These are phyloP conservation scores for Platygyra sinensis DNA, from an alignment of 64 coral and sea anemone genomes.

Conservation along the genomic window DNA sequence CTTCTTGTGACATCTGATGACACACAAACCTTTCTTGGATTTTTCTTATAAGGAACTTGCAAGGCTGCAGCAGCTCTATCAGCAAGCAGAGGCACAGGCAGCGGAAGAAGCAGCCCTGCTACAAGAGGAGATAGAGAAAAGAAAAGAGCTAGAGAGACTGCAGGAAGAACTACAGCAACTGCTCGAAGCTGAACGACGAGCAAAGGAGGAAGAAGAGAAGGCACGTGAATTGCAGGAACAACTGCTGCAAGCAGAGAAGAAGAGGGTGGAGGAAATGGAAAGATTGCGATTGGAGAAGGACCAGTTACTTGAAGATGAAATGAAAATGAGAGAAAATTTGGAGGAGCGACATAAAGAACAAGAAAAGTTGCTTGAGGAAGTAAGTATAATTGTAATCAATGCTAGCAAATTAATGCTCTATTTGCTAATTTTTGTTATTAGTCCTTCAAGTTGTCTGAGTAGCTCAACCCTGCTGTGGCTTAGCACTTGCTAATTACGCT, in stretches of 20 bases:
- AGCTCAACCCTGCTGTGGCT: too few relatives aligned
- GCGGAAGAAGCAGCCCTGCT: constrained; percentile 64
- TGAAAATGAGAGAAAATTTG: constrained; percentile 84
- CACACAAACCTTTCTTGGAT: too few relatives aligned
- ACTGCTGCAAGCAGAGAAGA: constrained; percentile 71
- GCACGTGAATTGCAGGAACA: constrained; percentile 72
- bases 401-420: too few relatives aligned
- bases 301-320: constrained; percentile 77
- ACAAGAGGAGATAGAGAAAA: constrained; percentile 64
- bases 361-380: constrained; percentile 85
- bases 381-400: constrained; percentile 3
- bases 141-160: constrained; percentile 68
- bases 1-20: background rate
- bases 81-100: constrained; percentile 61
- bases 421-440: too few relatives aligned
- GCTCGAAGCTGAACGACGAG: constrained; percentile 67
- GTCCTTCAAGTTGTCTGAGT: too few relatives aligned
- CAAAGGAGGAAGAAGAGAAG: constrained; percentile 76
- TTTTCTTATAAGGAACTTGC: constrained; percentile 59
- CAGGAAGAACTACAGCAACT: constrained; percentile 79
- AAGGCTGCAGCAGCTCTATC: constrained; percentile 63
- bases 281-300: constrained; percentile 80
- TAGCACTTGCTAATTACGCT: too few relatives aligned
- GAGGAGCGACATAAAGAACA: constrained; percentile 88
- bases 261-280: constrained; percentile 84